These are phyloP conservation scores for Piliocolobus tephrosceles DNA, from an alignment of 2,113 vertebrate genomes.

Conservation along the genomic window DNA sequence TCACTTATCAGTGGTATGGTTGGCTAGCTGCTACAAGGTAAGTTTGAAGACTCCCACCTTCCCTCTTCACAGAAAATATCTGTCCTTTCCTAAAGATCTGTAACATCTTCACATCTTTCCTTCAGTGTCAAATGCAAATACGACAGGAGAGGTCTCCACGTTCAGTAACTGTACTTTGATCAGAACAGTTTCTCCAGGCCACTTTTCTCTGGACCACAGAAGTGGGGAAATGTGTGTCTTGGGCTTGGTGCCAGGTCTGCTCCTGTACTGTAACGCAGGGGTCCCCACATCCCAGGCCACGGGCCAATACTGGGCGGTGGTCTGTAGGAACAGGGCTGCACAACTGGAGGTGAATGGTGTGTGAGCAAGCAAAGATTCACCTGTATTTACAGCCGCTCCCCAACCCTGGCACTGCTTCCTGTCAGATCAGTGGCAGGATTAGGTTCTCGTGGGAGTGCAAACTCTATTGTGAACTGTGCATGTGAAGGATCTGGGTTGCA, in stretches of 20 bases:
- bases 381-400: too few species aligned
- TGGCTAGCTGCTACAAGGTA: background rate
- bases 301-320: too few species aligned
- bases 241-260: background rate
- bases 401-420: too few species aligned
- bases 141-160: background rate
- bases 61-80: background rate
- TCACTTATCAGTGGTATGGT: accelerated
- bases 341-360: too few species aligned
- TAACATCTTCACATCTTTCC: background rate
- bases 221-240: background rate
- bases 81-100: background rate
- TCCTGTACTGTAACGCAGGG: background rate
- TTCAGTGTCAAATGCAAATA: background rate
- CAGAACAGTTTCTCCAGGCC: background rate
- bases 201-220: background rate
- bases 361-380: too few species aligned
- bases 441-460: too few species aligned
- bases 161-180: background rate
- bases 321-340: too few species aligned
- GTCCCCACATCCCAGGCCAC: too few species aligned
- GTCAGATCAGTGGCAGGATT: too few species aligned
- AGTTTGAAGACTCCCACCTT: background rate
- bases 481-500: too few species aligned
- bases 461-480: too few species aligned